Evolutionary conservation across 2,113 vertebrate genomes (phyloP).

Genomic region (Laticauda colubrina): DNA sequence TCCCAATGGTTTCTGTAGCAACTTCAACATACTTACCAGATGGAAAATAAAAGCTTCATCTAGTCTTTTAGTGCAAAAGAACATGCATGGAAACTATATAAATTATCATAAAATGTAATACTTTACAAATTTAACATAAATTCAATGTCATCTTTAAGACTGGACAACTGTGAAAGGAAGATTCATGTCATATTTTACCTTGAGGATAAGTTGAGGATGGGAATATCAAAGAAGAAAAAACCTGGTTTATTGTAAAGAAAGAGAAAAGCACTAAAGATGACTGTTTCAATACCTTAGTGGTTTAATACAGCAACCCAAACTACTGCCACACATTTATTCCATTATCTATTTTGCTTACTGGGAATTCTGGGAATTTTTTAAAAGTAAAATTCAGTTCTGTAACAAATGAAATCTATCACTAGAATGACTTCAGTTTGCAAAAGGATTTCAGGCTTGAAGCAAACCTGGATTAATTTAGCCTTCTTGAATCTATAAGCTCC

Average conservation of each 20-base stretch:
- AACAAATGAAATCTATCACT: background rate
- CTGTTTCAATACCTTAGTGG: background rate
- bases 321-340: background rate
- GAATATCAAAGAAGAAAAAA: background rate
- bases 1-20: background rate
- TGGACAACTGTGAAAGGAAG: background rate
- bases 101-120: background rate
- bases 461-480: background rate
- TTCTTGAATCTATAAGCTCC: background rate
- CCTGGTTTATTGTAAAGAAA: background rate
- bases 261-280: background rate
- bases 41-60: background rate
- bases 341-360: background rate
- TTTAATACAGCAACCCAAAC: background rate
- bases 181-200: background rate
- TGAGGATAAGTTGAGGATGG: background rate
- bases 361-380: background rate
- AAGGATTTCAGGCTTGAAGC: background rate
- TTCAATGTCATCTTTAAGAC: background rate
- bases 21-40: background rate
- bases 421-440: background rate
- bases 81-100: background rate
- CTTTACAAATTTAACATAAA: background rate
- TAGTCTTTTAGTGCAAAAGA: background rate
- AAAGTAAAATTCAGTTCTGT: background rate